Evolutionary conservation across 2,113 vertebrate species (phyloP).

Genomic region (Pampusana beccarii): DNA sequence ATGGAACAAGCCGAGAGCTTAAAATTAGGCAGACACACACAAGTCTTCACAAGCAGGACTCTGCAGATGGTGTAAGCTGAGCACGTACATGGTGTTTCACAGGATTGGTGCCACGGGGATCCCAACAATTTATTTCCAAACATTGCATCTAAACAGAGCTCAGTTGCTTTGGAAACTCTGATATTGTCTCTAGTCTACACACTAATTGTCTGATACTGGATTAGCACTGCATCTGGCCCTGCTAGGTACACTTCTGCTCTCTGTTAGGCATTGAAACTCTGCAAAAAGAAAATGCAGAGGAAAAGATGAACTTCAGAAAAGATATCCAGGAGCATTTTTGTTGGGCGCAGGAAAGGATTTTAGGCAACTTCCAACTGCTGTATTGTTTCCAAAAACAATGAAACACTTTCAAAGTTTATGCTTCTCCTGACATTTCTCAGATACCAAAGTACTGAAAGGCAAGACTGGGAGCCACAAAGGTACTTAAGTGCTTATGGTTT

Average conservation of each 20-base stretch:
- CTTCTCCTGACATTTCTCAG: conserved; percentile 36
- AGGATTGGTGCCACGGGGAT: background rate
- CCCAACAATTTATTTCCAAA: background rate
- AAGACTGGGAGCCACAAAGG: conserved; percentile 6
- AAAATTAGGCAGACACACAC: background rate
- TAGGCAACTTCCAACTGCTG: background rate
- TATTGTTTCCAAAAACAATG: conserved; percentile 30
- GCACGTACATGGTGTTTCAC: fast-evolving
- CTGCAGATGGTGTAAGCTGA: fast-evolving
- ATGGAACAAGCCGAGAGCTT: background rate
- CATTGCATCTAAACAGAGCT: background rate
- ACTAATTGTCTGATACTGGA: background rate
- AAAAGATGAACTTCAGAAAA: background rate
- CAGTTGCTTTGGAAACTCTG: background rate
- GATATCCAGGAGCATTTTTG: background rate
- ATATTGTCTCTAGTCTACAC: background rate
- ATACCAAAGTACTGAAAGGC: background rate
- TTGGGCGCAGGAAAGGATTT: background rate
- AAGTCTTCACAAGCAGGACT: background rate
- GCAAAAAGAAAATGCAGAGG: background rate
- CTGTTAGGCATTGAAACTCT: background rate
- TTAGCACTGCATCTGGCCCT: background rate
- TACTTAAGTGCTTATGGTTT: conserved; percentile 15
- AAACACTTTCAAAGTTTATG: background rate
- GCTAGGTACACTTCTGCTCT: background rate